These are phyloP conservation scores for Epistrophe eligans DNA, from an alignment of 2,888 invertebrate genomes.

Conservation along the genomic window DNA sequence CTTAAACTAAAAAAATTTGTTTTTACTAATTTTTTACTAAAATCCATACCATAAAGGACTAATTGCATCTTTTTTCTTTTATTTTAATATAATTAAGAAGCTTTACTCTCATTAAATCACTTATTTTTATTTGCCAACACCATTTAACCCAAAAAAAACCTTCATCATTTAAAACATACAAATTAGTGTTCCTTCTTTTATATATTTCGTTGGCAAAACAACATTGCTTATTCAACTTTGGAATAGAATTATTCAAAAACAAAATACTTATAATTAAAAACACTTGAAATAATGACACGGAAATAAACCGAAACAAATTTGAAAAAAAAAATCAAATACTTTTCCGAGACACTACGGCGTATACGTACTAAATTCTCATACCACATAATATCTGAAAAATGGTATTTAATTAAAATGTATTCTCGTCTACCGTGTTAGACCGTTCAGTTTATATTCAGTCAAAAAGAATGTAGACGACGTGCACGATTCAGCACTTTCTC, in stretches of 20 bases:
- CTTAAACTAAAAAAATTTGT: too few species aligned
- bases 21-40: too few species aligned
- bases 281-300: neutral
- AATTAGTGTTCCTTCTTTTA: too few species aligned
- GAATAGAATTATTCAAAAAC: neutral
- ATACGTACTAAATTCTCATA: constrained; percentile 26
- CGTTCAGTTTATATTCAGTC: neutral
- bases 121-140: too few species aligned
- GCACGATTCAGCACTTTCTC: neutral
- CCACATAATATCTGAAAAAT: neutral
- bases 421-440: neutral
- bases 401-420: constrained; percentile 39
- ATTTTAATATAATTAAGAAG: too few species aligned
- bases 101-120: too few species aligned
- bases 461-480: neutral
- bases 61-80: too few species aligned
- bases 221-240: neutral
- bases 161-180: neutral
- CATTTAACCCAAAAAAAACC: neutral
- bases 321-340: neutral
- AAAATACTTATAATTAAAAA: neutral
- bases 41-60: too few species aligned
- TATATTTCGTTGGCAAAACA: too few species aligned
- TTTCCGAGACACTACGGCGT: constrained; percentile 12
- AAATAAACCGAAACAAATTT: neutral